Evolutionary conservation across 2,113 vertebrate genomes (phyloP), one percentile per base, ranked within the genome.

Genomic region (Colinus virginianus): DNA sequence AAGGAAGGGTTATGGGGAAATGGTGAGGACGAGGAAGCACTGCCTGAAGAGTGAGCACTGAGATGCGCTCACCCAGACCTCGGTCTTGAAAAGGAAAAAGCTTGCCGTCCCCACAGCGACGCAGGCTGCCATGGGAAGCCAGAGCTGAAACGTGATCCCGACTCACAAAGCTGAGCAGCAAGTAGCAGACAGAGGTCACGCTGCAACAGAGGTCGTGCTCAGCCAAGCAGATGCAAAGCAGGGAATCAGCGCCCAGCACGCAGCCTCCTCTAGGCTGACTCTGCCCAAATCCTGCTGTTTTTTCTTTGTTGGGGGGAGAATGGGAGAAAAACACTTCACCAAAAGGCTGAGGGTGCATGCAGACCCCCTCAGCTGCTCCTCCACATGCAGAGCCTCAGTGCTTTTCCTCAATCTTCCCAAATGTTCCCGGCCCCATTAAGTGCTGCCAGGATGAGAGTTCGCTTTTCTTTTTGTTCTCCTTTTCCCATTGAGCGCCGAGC

Each of bases 61-160:
- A 53, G 51, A 53, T 53, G 51, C 6, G 51, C 15, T 56, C 13
- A 3, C 14, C 43, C 42, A 13, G 14, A 38, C 26, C 48, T 80
- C 32, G 7, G 32, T 8, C 22, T 15, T 2, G 6, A 36, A 76
- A 43, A 28, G 26, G 22, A 51, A 58, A 74, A 56, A 56, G 53
- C 53, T 30, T 28, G 51, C 51, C 26, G 16, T 53, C 53, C 28
- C 32, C 53, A 26, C 26, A 9, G 70, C 42, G 17, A 6, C 5
- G 1, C 8, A 5, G 58, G 42, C 58, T 64, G 38, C 43, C 4
- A 1, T 1, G 18, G 11, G n/a, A 28, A 58, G 43, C 2, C 1
- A 46, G 38, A n/a, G 55, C 56, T 26, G 43, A 70, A 70, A 59
- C 11, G 11, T 5, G 43, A 76, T 19, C 63, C 40, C 48, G 16